Percentiles rank a stretch among this genome's conserved stretches.
Conservation (phyloP, 2,888 invertebrate species). For the Ophion ventricosus region DNA sequence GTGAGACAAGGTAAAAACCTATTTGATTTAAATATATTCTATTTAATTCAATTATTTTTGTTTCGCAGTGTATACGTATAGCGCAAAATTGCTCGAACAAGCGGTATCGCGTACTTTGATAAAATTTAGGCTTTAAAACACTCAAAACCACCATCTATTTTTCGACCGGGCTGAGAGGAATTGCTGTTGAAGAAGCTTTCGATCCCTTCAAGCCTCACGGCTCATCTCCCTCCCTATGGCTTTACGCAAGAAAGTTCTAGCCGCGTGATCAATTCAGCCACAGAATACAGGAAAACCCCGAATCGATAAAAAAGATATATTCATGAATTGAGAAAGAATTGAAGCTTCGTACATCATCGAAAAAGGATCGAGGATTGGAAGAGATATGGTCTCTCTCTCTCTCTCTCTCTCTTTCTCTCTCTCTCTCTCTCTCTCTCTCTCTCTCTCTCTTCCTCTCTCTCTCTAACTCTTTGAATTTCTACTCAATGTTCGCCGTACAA, state of each 20-base stretch:
- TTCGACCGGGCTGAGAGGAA: not conserved
- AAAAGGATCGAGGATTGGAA: not conserved
- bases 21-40: no score
- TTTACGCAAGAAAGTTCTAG: not conserved
- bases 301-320: constrained; percentile 25
- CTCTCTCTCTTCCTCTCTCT: not conserved
- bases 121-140: no score
- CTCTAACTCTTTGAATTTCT: not conserved
- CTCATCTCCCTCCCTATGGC: not conserved
- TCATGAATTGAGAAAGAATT: constrained; percentile 26
- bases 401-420: not conserved
- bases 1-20: no score
- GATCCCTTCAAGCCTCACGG: not conserved
- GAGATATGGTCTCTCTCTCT: not conserved
- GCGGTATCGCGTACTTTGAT: no score
- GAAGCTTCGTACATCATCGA: not conserved
- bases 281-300: constrained; percentile 4
- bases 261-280: constrained; percentile 23
- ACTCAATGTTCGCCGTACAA: not conserved
- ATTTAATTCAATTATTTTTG: no score
- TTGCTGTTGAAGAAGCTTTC: not conserved
- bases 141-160: not conserved
- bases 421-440: not conserved
- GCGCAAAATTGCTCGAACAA: no score
- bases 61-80: no score